Evolutionary conservation across 64 coral and sea anemone genomes (phyloP), one percentile per base, ranked within the genome.

Genomic region (Astreopora myriophthalma): DNA sequence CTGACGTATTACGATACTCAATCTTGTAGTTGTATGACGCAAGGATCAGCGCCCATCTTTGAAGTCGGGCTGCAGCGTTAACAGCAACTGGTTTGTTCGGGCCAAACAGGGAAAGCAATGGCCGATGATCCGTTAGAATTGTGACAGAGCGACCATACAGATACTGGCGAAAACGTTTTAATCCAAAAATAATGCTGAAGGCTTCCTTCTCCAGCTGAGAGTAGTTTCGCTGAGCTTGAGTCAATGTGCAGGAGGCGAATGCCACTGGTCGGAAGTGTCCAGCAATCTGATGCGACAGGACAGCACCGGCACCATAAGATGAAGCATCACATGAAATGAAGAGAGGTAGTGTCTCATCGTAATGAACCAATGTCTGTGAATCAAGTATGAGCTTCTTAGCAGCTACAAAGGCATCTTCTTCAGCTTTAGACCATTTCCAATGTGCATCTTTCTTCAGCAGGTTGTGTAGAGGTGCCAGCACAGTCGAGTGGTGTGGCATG

Each of bases 291-390:
- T 93, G 92, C 48, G 92, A 93, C 74, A 93, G 67, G 17, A 93
- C 85, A 83, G 76, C 85, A 35, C 92, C 76, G 34, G 86, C 92
- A 28, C 83, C 72, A 68, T 93, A 75, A 28, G 76, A 87, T 30
- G 84, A 94, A 52, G 92, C 74, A 94, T 76, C 86, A 84, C 86
- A 84, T 74, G 86, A 89, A 11, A 89, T 26, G 30, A 71, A 79
- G 9, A 71, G 82, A 34, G 79, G 65, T 36, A 91, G 39, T 16
- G 90, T 72, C 11, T 92, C 34, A 86, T 92, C 71, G 48, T 86
- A 86, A 76, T 86, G 80, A 30, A 92, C 90, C 5, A 91, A 73
- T 86, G 80, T 67, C 17, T 76, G 70, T 71, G 83, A 87, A 30
- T 79, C 61, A 14, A 93, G 91, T 79, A 93, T 29, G 26, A 87